A percentile compares a stretch with the other conserved stretches of the same genome.
phyloP scores from a whole-genome alignment of 2,797 vertebrate species.

The Pristis pectinata region DNA sequence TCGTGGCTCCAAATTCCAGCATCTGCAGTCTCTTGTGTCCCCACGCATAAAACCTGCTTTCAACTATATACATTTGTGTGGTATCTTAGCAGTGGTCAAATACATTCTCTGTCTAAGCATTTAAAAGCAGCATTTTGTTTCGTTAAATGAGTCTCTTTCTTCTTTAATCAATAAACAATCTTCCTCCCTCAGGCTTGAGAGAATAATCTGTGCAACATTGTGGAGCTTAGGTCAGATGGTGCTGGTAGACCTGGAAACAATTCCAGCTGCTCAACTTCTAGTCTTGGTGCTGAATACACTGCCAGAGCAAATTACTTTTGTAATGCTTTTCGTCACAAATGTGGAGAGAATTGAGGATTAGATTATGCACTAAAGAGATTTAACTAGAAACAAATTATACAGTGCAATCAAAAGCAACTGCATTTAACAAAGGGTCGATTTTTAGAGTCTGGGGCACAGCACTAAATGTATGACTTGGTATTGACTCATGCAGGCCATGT shows the following conservation, averaged over 20 bases:
- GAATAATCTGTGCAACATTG: background rate
- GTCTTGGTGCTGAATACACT: background rate
- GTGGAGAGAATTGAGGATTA: constrained; percentile 14
- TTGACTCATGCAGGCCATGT: background rate
- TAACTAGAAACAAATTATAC: background rate
- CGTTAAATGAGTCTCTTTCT: background rate
- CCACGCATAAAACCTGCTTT: background rate
- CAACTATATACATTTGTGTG: background rate
- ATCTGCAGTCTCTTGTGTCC: no score
- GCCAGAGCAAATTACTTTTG: constrained; percentile 1
- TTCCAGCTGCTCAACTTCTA: background rate
- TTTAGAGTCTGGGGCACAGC: background rate
- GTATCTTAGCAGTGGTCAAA: background rate
- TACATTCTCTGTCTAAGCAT: background rate
- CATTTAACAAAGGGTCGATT: background rate
- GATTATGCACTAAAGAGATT: constrained; percentile 10
- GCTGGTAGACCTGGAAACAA: background rate
- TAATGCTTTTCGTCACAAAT: background rate
- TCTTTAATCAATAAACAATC: constrained; percentile 1
- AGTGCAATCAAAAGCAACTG: background rate
- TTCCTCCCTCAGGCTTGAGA: background rate
- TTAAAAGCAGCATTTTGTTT: background rate
- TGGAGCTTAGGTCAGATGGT: background rate
- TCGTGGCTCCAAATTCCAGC: no score
- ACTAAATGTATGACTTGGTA: background rate